Conservation (phyloP, 2,113 vertebrate genomes). For the Capreolus pygargus region DNA sequence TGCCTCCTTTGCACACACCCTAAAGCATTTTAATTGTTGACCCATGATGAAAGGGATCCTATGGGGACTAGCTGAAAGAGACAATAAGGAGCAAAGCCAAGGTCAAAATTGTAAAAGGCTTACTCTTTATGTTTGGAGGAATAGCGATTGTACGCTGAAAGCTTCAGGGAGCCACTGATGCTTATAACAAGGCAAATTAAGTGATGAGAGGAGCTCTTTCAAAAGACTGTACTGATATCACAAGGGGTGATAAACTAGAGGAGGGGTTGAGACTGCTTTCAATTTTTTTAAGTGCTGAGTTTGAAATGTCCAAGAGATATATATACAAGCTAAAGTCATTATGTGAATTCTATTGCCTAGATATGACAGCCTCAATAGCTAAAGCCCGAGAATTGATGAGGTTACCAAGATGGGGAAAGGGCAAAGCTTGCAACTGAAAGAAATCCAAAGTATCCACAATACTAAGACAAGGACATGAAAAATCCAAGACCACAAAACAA, state of each 20-base stretch:
- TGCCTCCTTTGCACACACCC: not conserved
- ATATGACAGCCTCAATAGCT: not conserved
- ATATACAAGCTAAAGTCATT: not conserved
- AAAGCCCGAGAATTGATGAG: not conserved
- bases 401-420: not conserved
- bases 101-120: not conserved
- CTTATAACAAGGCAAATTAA: not conserved
- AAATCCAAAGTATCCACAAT: not conserved
- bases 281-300: not conserved
- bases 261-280: not conserved
- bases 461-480: not conserved
- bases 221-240: not conserved
- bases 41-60: not conserved
- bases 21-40: conserved; percentile 26
- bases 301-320: not conserved
- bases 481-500: not conserved
- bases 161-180: not conserved
- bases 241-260: not conserved
- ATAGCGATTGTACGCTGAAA: not conserved
- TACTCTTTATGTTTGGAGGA: not conserved
- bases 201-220: not conserved
- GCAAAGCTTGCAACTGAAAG: not conserved
- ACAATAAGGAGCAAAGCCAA: not conserved
- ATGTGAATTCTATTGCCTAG: not conserved
- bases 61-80: not conserved